phyloP scores from a whole-genome alignment of 2,797 vertebrate species.

The Eospalax fontanierii region DNA sequence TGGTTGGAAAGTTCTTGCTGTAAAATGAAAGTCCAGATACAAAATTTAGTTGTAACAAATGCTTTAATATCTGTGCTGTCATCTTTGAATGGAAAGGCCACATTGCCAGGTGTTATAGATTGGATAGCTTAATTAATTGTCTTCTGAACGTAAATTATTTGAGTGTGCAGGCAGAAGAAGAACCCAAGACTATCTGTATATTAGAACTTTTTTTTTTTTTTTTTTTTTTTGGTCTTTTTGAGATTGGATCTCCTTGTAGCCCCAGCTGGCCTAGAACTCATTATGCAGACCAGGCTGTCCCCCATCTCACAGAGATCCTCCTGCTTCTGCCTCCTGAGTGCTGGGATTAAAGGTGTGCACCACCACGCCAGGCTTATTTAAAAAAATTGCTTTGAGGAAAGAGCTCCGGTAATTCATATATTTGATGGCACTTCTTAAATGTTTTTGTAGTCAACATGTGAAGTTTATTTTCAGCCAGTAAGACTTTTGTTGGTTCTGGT shows the following conservation, averaged over 20 bases:
- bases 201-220: not conserved
- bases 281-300: no score
- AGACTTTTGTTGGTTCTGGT: not conserved
- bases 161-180: not conserved
- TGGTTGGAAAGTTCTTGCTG: slow-evolving; percentile 34
- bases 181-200: not conserved
- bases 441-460: slow-evolving; percentile 2
- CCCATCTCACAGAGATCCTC: no score
- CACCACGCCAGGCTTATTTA: no score
- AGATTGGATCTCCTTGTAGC: no score
- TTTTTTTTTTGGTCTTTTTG: no score
- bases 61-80: not conserved
- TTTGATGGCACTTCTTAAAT: slow-evolving; percentile 41
- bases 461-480: slow-evolving; percentile 63
- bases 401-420: not conserved
- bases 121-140: not conserved
- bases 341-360: no score
- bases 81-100: not conserved
- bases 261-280: no score
- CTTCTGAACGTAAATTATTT: not conserved
- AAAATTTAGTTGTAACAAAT: not conserved
- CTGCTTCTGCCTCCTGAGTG: no score
- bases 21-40: not conserved
- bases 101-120: not conserved
- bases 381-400: not conserved